Evolutionary conservation across 1,140 invertebrate species (phyloP).

Genomic region (Diploscapter pachys): DNA sequence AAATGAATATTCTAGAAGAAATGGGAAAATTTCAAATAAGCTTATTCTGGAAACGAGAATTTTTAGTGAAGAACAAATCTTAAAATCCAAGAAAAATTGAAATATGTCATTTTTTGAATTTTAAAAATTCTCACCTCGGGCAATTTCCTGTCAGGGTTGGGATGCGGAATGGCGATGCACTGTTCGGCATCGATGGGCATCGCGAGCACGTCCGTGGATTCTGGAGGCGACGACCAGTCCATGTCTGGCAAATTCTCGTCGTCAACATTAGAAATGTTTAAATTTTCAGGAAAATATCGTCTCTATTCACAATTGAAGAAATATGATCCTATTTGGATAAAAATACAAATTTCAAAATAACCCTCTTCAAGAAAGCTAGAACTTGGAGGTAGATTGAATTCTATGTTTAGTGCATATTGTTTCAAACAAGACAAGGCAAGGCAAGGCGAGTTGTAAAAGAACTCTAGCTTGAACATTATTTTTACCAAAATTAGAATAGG

Average conservation of each 20-base stretch:
- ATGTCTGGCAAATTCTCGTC: slow-evolving; percentile 29
- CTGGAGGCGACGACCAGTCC: slow-evolving; percentile 73
- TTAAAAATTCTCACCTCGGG: background rate
- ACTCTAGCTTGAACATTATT: background rate
- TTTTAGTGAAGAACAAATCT: too few relatives aligned
- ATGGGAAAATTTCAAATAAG: too few relatives aligned
- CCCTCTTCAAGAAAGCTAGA: too few relatives aligned
- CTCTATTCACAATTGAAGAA: background rate
- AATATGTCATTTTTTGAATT: background rate
- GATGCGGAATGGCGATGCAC: slow-evolving; percentile 91
- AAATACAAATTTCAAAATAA: too few relatives aligned
- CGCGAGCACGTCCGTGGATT: slow-evolving; percentile 84
- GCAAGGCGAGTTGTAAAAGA: too few relatives aligned
- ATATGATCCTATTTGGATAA: too few relatives aligned
- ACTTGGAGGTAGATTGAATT: too few relatives aligned
- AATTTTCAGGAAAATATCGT: slow-evolving; percentile 10
- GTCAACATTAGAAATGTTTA: too few relatives aligned
- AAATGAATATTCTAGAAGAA: too few relatives aligned
- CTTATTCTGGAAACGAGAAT: too few relatives aligned
- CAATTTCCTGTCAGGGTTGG: slow-evolving; percentile 59
- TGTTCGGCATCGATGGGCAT: slow-evolving; percentile 90
- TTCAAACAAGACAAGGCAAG: too few relatives aligned
- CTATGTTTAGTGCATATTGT: too few relatives aligned
- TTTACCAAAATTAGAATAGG: background rate
- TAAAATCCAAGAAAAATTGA: background rate